A percentile compares a stretch with the other conserved stretches of the same genome.
phyloP scores from a whole-genome alignment of 2,113 vertebrate genomes.

The Tyrannus savana region DNA sequence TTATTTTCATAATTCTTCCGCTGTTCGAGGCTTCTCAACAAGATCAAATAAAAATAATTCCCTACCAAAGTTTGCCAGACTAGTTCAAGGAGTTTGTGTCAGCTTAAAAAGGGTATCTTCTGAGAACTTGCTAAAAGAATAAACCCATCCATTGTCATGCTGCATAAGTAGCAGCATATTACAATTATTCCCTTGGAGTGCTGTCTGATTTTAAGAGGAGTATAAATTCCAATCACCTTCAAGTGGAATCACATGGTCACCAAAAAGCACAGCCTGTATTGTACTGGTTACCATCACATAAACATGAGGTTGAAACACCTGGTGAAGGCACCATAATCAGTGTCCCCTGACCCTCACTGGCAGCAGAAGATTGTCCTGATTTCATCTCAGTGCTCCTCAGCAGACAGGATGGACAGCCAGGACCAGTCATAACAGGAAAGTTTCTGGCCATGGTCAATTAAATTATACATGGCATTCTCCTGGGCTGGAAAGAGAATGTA shows the following conservation, averaged over 20 bases:
- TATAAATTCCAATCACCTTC: neutral
- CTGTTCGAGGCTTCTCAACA: neutral
- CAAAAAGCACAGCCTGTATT: neutral
- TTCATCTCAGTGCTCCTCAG: neutral
- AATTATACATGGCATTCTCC: constrained; percentile 22
- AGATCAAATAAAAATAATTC: neutral
- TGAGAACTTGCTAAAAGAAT: neutral
- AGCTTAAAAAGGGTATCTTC: neutral
- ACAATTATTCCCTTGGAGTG: neutral
- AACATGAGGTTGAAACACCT: neutral
- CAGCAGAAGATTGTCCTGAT: neutral
- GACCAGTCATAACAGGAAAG: neutral
- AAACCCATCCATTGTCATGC: neutral
- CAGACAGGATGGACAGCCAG: neutral
- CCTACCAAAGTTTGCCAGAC: neutral
- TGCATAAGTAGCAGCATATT: neutral
- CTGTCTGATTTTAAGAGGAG: neutral
- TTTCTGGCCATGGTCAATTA: neutral
- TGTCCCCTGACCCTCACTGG: neutral
- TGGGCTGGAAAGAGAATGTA: constrained; percentile 4
- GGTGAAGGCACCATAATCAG: neutral
- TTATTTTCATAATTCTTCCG: neutral
- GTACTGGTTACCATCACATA: neutral
- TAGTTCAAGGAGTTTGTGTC: constrained; percentile 2
- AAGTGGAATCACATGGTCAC: neutral